A percentile compares a stretch with the other conserved stretches of the same genome.
These are phyloP conservation scores for Calliphora vicina DNA, from an alignment of 1,140 invertebrate genomes.

Conservation along the genomic window DNA sequence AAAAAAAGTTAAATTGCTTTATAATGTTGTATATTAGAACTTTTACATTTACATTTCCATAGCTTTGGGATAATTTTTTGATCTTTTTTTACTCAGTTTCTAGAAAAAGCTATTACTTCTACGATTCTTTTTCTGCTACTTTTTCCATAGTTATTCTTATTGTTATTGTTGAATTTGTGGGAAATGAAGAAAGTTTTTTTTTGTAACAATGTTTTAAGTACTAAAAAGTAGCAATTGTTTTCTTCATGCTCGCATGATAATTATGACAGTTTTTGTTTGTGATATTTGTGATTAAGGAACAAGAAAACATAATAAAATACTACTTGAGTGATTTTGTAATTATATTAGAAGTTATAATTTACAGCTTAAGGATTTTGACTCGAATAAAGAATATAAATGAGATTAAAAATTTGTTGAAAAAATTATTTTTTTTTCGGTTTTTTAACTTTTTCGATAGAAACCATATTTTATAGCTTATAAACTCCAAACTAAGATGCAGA, in stretches of 20 bases:
- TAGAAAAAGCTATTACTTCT: too few species aligned
- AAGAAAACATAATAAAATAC: too few species aligned
- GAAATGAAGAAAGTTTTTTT: not conserved
- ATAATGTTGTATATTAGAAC: not conserved
- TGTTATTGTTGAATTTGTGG: not conserved
- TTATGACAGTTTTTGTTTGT: not conserved
- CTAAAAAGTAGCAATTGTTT: not conserved
- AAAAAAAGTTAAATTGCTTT: slow-evolving; percentile 2
- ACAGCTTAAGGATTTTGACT: too few species aligned
- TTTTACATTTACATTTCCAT: not conserved
- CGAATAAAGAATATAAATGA: too few species aligned
- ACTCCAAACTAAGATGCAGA: too few species aligned
- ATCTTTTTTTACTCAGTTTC: not conserved
- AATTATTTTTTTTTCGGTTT: too few species aligned
- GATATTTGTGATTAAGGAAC: not conserved
- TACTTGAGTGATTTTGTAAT: too few species aligned
- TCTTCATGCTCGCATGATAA: not conserved
- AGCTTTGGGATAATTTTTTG: not conserved
- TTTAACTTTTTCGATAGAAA: too few species aligned
- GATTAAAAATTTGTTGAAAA: too few species aligned
- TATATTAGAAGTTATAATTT: too few species aligned
- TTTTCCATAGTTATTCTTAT: not conserved
- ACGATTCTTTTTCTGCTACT: too few species aligned
- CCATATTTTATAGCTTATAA: too few species aligned
- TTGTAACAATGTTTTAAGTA: not conserved